Percentiles rank a stretch among this genome's conserved stretches.
These are phyloP conservation scores for Pandemis corylana DNA, from an alignment of 2,888 invertebrate species.

Conservation along the genomic window DNA sequence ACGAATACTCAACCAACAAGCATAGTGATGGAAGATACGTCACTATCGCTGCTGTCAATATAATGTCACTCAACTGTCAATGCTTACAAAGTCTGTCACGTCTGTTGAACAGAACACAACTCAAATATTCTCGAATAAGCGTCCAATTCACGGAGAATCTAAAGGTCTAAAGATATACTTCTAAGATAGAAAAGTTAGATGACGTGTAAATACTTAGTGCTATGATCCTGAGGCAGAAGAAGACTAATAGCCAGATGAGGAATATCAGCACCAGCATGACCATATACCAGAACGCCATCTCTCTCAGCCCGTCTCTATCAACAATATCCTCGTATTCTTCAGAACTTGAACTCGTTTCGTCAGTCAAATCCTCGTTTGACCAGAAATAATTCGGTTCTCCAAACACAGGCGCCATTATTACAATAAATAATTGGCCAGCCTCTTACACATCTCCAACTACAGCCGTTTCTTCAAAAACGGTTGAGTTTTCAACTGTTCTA, in stretches of 20 bases:
- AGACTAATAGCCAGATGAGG: constrained; percentile 69
- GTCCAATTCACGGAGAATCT: too few relatives aligned
- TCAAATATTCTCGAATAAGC: not conserved
- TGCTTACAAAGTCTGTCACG: too few relatives aligned
- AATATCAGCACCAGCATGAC: constrained; percentile 66
- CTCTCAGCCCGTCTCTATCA: constrained; percentile 46
- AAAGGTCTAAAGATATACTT: not conserved
- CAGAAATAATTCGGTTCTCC: constrained; percentile 62
- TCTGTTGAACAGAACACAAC: too few relatives aligned
- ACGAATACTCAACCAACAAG: too few relatives aligned
- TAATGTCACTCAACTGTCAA: too few relatives aligned
- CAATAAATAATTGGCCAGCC: not conserved
- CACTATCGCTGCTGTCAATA: too few relatives aligned
- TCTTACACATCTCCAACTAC: constrained; percentile 24
- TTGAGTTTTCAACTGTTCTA: constrained; percentile 24
- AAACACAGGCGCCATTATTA: constrained; percentile 68
- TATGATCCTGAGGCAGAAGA: constrained; percentile 69
- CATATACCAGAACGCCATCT: constrained; percentile 75
- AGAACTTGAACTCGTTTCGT: constrained; percentile 44
- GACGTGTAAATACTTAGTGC: constrained; percentile 59
- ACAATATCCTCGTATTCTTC: constrained; percentile 47
- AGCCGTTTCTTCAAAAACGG: constrained; percentile 34
- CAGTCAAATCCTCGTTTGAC: constrained; percentile 45
- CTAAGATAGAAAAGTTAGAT: not conserved
- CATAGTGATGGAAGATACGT: too few relatives aligned